Conservation (phyloP, 2,113 vertebrate genomes). For the Pogonocichla stellata region DNA sequence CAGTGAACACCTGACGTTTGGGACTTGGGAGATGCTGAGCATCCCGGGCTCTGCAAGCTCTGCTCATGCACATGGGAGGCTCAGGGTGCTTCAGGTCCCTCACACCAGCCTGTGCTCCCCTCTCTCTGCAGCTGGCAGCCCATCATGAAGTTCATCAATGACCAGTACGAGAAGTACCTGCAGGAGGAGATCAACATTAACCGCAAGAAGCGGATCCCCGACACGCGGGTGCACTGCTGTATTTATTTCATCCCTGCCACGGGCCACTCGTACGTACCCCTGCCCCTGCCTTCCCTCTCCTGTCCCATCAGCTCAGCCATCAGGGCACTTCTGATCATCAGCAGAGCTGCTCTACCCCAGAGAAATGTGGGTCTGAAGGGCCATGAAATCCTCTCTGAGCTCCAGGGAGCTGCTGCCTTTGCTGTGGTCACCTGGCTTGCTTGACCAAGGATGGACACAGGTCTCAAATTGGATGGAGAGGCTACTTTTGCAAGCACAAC, state of each 20-base stretch:
- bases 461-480: not conserved
- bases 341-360: not conserved
- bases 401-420: not conserved
- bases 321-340: not conserved
- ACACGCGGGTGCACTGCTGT: conserved; percentile 96
- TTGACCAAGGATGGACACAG: fast-evolving
- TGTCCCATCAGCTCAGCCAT: fast-evolving
- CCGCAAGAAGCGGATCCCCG: conserved; percentile 93
- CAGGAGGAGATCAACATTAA: conserved; percentile 96
- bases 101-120: fast-evolving
- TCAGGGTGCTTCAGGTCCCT: not conserved
- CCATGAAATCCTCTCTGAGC: not conserved
- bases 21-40: not conserved
- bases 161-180: conserved; percentile 96
- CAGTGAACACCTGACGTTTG: fast-evolving
- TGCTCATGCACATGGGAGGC: not conserved
- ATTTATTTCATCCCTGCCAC: conserved; percentile 99
- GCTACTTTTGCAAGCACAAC: not conserved
- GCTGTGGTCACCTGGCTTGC: not conserved
- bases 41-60: fast-evolving
- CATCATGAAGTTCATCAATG: conserved; percentile 98
- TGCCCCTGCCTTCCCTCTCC: not conserved
- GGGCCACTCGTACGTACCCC: conserved; percentile 88
- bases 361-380: not conserved
- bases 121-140: conserved; percentile 88